phyloP scores from a whole-genome alignment of 1,140 invertebrate species.

The Drosophila asahinai region DNA sequence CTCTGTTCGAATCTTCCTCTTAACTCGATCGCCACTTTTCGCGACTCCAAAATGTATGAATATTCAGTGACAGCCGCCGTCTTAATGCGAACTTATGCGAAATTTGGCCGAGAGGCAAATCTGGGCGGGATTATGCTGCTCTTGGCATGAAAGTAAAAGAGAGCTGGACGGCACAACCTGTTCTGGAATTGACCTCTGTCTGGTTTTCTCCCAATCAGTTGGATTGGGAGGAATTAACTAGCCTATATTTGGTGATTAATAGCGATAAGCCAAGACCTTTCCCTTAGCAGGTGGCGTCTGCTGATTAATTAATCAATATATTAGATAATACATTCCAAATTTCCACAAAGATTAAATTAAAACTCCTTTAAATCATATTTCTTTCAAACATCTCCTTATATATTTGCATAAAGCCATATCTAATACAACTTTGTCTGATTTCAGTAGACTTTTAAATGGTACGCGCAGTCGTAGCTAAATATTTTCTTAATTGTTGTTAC shows the following conservation, averaged over 20 bases:
- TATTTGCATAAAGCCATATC: slow-evolving; percentile 27
- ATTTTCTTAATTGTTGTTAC: background rate
- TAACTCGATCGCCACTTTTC: slow-evolving; percentile 36
- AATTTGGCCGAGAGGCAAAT: slow-evolving; percentile 22
- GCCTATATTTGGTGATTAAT: background rate
- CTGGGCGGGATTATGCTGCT: slow-evolving; percentile 45
- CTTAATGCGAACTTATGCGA: slow-evolving; percentile 34
- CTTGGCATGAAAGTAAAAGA: slow-evolving; percentile 48
- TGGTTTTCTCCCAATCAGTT: slow-evolving; percentile 17
- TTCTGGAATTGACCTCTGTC: slow-evolving; percentile 17
- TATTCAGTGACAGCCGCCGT: slow-evolving; percentile 53
- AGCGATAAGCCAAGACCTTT: background rate
- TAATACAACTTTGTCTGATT: slow-evolving; percentile 24
- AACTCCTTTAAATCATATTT: background rate
- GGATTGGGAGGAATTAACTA: background rate
- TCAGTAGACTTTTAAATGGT: slow-evolving; percentile 14
- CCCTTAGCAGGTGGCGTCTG: no score
- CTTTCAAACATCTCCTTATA: slow-evolving; percentile 28
- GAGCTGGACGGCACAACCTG: slow-evolving; percentile 14
- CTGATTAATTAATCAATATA: no score
- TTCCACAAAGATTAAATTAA: no score
- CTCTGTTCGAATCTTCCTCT: slow-evolving; percentile 25
- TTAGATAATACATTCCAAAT: background rate
- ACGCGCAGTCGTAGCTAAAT: slow-evolving; percentile 11
- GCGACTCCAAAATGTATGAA: slow-evolving; percentile 50